Base-by-base conservation (phyloP, 2,113 vertebrate species). In the Rissa tridactyla region DNA sequence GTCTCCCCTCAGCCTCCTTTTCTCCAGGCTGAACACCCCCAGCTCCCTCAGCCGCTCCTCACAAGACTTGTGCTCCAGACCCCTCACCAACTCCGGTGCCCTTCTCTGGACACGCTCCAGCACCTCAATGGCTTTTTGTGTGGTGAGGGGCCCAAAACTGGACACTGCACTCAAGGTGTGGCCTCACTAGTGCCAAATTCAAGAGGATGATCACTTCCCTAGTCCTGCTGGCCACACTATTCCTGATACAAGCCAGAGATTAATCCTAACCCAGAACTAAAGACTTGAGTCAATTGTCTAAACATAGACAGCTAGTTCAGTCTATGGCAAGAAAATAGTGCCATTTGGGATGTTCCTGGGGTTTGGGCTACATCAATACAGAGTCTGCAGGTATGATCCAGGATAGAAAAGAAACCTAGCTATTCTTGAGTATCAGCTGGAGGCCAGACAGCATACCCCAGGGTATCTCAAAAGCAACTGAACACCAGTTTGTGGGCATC, bases 141-240 rank as follows among this genome's bases (percentile, higher is more conserved):
- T 1, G 4, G 11, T 15, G 46, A 77, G 36, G 13, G 19, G 23
- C 42, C 16, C 47, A 72, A 34, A 51, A 12, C 19, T 78, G 46
- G 25, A 4, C 47, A 4, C 52, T 47, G 29, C 0, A 58, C 3
- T 44, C 1, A 3, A 60, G 34, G 8, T 38, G 49, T 5, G 2
- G 8, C 44, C 66, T 40, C 60, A 15, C 29, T 42, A 79, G 29
- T 17, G 34, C 22, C 3, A 0, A 58, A 42, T 8, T 22, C 21
- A 46, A 29, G 30, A 11, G 17, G 1, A 60, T 0, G 1, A 15
- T n/a, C 54, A 2, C 54, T 73, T 1, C 34, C 3, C 16, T 5
- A 1, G 2, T 49, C 11, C 38, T 73, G 30, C n/a, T 54, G 46
- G 9, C 23, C 26, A 22, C 19, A 4, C 1, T 6, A 5, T 3